Evolutionary conservation across 2,113 vertebrate genomes (phyloP), one percentile per base, ranked within the genome.

Genomic region (Bubo scandiacus): DNA sequence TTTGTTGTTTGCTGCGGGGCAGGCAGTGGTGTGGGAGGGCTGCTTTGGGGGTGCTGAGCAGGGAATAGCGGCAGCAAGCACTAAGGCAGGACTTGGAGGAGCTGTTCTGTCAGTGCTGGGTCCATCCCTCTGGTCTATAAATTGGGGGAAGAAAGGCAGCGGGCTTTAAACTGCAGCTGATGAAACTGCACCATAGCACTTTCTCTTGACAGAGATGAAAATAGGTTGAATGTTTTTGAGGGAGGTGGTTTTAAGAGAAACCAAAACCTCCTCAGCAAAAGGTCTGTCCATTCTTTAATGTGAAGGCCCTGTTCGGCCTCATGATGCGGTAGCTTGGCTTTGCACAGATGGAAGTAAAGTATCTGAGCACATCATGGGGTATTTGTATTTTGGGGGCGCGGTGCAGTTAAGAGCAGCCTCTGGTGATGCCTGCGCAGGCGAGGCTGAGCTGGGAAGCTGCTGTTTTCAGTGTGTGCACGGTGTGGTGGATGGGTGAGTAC

Each of bases 111-210:
- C 26, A 2, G 7, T 8, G 14, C 38, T 43, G 62, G 27, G 34
- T 74, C 38, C 0, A 0, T 78, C 40, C 45, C 66, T 59, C 5
- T 0, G 1, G 6, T 22, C 18, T 34, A 0, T 5, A 34, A 32
- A 15, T 2, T 2, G 26, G 15, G 34, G 22, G 17, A 26, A 45
- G 59, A 54, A 74, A 40, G 36, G 23, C 3, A 26, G 23, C 0
- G 0, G 27, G 26, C 59, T 84, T 59, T 26, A 15, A 55, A 16
- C 32, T 83, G 52, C 75, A 40, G 25, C 57, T 55, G 11, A 6
- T 52, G 47, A 16, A 45, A 47, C 30, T 5, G n/a, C 61, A 52
- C 29, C 14, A 0, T 4, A 14, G 38, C 0, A 0, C 38, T 54
- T 74, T 81, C 42, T 45, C 70, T n/a, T 51, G 19, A 5, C 42